These are phyloP conservation scores for Syngnathus typhle DNA, from an alignment of 2,113 vertebrate genomes.

Conservation along the genomic window DNA sequence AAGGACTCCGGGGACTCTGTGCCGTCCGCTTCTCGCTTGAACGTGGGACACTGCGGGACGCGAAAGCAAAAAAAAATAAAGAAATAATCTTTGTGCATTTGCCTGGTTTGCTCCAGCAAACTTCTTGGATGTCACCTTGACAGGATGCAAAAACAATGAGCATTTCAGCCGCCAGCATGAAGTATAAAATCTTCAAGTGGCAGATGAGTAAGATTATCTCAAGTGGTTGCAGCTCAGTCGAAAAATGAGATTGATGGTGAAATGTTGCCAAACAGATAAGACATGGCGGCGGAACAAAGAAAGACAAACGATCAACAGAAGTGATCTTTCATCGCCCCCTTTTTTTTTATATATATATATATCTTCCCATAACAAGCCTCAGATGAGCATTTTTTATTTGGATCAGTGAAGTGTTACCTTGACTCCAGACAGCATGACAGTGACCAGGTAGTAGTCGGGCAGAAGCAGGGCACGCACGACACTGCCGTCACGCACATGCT, in stretches of 20 bases:
- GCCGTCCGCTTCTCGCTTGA: slow-evolving; percentile 86
- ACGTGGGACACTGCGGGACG: slow-evolving; percentile 81
- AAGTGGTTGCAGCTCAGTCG: slow-evolving; percentile 30
- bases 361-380: neutral
- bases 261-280: slow-evolving; percentile 21
- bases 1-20: slow-evolving; percentile 83
- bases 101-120: neutral
- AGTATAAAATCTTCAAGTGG: slow-evolving; percentile 38
- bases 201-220: slow-evolving; percentile 51
- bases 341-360: slow-evolving; percentile 6
- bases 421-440: slow-evolving; percentile 94
- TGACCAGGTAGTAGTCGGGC: slow-evolving; percentile 91
- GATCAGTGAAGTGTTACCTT: slow-evolving; percentile 73
- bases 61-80: too few species aligned
- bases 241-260: slow-evolving; percentile 40
- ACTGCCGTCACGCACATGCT: slow-evolving; percentile 92
- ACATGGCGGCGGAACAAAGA: slow-evolving; percentile 15
- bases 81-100: neutral
- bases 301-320: slow-evolving; percentile 14
- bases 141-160: slow-evolving; percentile 13
- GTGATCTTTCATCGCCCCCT: neutral
- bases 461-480: slow-evolving; percentile 90
- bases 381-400: neutral
- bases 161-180: slow-evolving; percentile 31
- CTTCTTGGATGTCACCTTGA: slow-evolving; percentile 16